A percentile compares a stretch with the other conserved stretches of the same genome.
These are phyloP conservation scores for Andrena camellia DNA, from an alignment of 2,888 invertebrate species.

Conservation along the genomic window DNA sequence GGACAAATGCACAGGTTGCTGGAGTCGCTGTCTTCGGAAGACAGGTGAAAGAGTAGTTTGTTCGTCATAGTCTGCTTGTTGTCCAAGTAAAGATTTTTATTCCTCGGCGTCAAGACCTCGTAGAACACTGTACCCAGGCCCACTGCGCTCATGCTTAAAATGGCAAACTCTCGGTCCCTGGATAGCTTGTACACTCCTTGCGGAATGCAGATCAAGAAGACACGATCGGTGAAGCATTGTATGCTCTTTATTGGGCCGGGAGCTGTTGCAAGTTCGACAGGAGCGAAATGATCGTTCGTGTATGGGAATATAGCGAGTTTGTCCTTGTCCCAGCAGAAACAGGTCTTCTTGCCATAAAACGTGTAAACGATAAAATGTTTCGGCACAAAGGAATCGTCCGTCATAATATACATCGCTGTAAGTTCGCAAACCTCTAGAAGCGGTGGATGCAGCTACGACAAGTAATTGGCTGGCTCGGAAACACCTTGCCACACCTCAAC, in stretches of 20 bases:
- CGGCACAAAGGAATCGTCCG: constrained; percentile 65
- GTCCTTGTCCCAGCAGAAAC: constrained; percentile 77
- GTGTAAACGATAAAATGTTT: constrained; percentile 73
- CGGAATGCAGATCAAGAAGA: constrained; percentile 78
- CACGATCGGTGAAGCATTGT: constrained; percentile 70
- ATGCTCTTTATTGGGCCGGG: constrained; percentile 75
- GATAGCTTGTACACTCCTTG: constrained; percentile 78
- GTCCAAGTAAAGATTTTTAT: constrained; percentile 69
- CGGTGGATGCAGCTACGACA: not conserved
- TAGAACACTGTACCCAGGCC: constrained; percentile 74
- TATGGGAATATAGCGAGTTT: constrained; percentile 75
- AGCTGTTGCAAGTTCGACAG: constrained; percentile 48
- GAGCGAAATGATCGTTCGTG: not conserved
- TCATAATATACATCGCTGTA: constrained; percentile 59
- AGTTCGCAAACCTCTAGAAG: not conserved
- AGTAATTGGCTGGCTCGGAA: too few relatives aligned
- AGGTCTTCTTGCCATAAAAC: constrained; percentile 76
- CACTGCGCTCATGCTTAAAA: constrained; percentile 75
- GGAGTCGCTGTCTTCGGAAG: constrained; percentile 1
- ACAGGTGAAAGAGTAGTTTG: constrained; percentile 68
- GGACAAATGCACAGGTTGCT: constrained; percentile 52
- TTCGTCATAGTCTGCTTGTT: constrained; percentile 73
- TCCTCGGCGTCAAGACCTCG: constrained; percentile 68
- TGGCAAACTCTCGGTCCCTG: constrained; percentile 67
- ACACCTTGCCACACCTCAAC: too few relatives aligned